Percentiles rank a stretch among this genome's conserved stretches.
Conservation (phyloP, 2,113 vertebrate species). For the Chunga burmeisteri region DNA sequence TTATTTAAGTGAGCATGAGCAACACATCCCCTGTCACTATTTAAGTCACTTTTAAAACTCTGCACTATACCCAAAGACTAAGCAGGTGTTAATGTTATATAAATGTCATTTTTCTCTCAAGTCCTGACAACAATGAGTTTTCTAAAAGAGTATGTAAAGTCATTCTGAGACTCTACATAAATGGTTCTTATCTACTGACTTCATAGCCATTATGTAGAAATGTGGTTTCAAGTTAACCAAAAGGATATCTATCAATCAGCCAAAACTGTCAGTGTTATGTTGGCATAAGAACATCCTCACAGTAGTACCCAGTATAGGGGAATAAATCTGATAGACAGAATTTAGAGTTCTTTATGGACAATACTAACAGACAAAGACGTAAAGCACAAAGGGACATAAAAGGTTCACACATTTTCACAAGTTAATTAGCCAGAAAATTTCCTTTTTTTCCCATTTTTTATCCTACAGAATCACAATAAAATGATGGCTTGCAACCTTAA, state of each 20-base stretch:
- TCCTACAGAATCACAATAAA: background rate
- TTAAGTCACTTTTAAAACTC: background rate
- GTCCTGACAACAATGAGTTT: background rate
- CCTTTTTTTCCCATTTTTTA: background rate
- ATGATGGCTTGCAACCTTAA: background rate
- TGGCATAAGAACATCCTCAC: background rate
- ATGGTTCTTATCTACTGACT: background rate
- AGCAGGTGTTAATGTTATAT: background rate
- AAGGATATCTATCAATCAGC: background rate
- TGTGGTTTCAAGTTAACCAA: background rate
- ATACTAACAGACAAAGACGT: background rate
- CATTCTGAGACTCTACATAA: background rate
- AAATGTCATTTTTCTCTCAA: background rate
- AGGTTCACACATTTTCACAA: background rate
- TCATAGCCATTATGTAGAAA: background rate
- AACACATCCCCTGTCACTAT: background rate
- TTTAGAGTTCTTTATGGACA: background rate
- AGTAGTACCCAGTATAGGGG: background rate
- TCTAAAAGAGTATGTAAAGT: background rate
- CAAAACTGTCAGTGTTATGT: accelerated
- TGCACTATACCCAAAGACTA: background rate
- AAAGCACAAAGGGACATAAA: background rate
- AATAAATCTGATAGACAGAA: background rate
- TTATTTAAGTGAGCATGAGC: background rate
- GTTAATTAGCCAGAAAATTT: background rate